Conservation (phyloP, 2,113 vertebrate species). For the Chaetorhynchus papuensis region DNA sequence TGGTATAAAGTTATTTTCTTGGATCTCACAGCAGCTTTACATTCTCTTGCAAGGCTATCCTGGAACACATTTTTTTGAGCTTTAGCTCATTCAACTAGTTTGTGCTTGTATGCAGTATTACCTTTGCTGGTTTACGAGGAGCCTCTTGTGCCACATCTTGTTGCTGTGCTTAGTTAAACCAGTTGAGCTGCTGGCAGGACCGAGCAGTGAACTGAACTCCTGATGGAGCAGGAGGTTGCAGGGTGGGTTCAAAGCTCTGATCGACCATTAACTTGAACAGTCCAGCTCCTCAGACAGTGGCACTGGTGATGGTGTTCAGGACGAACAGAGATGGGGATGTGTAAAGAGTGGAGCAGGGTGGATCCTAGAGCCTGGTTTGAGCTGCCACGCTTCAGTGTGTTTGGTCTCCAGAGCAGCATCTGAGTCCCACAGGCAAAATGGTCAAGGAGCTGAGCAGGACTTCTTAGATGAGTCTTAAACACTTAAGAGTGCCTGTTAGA, state of each 20-base stretch:
- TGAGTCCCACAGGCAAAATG: not conserved
- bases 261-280: not conserved
- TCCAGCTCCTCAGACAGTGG: not conserved
- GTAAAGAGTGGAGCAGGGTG: not conserved
- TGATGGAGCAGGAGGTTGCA: not conserved
- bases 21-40: not conserved
- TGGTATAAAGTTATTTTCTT: not conserved
- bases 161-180: not conserved
- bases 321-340: not conserved
- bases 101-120: not conserved
- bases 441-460: not conserved
- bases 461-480: not conserved
- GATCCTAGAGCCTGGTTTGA: not conserved
- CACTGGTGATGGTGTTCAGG: not conserved
- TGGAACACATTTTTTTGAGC: not conserved
- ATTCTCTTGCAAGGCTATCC: not conserved
- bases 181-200: not conserved
- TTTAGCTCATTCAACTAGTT: not conserved
- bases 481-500: not conserved
- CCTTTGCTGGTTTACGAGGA: not conserved
- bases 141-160: not conserved
- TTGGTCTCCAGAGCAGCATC: not conserved
- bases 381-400: rapidly evolving
- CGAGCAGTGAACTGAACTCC: not conserved
- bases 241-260: not conserved